phyloP scores from a whole-genome alignment of 2,113 vertebrate genomes.

The Sialia sialis region DNA sequence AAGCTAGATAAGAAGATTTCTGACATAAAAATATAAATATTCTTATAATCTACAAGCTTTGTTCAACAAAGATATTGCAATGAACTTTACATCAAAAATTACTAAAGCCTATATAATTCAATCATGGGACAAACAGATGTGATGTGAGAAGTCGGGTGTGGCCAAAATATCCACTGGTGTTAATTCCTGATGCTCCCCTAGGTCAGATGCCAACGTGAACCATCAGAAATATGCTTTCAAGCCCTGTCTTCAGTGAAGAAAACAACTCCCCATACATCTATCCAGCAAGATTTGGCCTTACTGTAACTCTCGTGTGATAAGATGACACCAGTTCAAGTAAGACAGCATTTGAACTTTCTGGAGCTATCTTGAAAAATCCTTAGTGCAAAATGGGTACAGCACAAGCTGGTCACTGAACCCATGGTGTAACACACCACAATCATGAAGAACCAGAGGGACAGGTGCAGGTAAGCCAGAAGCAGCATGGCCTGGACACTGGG shows the following conservation, averaged over 20 bases:
- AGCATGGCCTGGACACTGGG: background rate
- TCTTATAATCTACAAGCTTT: background rate
- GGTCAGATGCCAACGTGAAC: background rate
- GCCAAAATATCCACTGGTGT: background rate
- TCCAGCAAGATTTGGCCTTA: background rate
- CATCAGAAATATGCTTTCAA: background rate
- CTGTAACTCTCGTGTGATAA: fast-evolving
- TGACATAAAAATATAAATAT: background rate
- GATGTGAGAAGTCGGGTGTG: fast-evolving
- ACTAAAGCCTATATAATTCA: background rate
- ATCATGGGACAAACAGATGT: background rate
- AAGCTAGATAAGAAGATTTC: background rate
- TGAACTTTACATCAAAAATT: background rate
- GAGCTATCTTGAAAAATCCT: background rate
- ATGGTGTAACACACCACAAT: background rate
- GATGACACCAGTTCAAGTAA: background rate
- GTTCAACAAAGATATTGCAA: background rate
- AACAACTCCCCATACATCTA: background rate
- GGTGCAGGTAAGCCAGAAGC: background rate
- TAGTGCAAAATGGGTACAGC: background rate
- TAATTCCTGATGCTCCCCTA: background rate
- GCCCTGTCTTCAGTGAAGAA: background rate
- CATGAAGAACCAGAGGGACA: background rate
- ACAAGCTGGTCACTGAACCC: background rate
- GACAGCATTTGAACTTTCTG: background rate